Percentiles rank a stretch among this genome's conserved stretches.
Evolutionary conservation across 2,888 invertebrate species (phyloP).

Genomic region (Ephialtes manifestator): DNA sequence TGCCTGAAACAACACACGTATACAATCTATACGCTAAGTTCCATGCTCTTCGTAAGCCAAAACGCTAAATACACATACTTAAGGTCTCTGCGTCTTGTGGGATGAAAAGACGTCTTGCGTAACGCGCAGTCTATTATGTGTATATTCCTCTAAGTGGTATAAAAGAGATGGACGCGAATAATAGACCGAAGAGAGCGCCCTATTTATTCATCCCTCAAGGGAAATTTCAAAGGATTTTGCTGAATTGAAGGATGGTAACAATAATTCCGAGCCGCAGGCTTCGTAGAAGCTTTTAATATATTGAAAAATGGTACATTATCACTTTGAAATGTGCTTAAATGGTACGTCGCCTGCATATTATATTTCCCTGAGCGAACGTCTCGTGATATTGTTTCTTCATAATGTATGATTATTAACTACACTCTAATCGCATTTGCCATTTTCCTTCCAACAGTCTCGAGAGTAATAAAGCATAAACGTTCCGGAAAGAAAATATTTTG

Average conservation of each 20-base stretch:
- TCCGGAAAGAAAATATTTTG: no score
- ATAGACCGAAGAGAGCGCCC: not conserved
- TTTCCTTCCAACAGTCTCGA: no score
- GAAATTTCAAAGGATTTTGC: constrained; percentile 10
- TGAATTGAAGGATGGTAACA: not conserved
- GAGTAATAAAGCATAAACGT: no score
- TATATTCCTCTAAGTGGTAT: not conserved
- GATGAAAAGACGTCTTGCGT: constrained; percentile 35
- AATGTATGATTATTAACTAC: no score
- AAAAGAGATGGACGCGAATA: not conserved
- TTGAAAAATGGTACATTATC: not conserved
- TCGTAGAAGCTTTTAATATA: not conserved
- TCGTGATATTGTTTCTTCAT: no score
- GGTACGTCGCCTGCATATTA: no score
- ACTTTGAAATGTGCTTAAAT: not conserved
- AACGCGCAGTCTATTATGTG: constrained; percentile 20
- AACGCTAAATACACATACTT: constrained; percentile 39
- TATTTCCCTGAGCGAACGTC: no score
- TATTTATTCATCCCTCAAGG: not conserved
- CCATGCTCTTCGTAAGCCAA: constrained; percentile 16
- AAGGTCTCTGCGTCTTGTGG: constrained; percentile 22
- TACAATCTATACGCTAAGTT: not conserved
- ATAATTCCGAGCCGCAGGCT: not conserved
- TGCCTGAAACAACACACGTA: constrained; percentile 57
- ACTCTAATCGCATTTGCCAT: no score